Percentiles rank a stretch among this genome's conserved stretches.
Conservation (phyloP, 2,888 invertebrate species). For the Cephus sareptanus region DNA sequence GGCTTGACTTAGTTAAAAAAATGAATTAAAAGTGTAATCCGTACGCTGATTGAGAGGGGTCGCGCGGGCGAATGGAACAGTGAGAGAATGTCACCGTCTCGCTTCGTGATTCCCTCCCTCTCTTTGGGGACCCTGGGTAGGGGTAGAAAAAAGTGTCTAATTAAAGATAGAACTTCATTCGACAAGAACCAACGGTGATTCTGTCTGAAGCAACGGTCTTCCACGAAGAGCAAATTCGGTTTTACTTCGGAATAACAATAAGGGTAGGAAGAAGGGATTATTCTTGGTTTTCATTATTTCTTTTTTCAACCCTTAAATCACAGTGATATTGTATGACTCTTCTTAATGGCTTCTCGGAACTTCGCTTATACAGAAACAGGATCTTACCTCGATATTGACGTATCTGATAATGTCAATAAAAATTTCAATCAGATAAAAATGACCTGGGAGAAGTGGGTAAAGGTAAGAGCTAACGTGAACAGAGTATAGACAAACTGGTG, state of each 20-base stretch:
- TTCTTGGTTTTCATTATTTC: neutral
- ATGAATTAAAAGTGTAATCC: slow-evolving; percentile 62
- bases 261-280: neutral
- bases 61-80: slow-evolving; percentile 20
- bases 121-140: slow-evolving; percentile 39
- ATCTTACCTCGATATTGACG: neutral
- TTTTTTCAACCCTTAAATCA: neutral
- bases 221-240: neutral
- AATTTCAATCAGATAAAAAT: neutral
- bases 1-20: slow-evolving; percentile 52
- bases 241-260: neutral
- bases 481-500: neutral
- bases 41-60: slow-evolving; percentile 56
- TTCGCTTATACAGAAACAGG: neutral
- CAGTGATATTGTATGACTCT: neutral
- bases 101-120: slow-evolving; percentile 60
- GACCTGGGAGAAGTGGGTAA: neutral
- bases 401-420: neutral
- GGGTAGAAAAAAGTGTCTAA: slow-evolving; percentile 60
- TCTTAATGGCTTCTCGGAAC: neutral
- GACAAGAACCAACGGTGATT: slow-evolving; percentile 20
- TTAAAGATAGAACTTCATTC: slow-evolving; percentile 58
- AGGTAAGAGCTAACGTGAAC: neutral
- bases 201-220: neutral
- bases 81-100: slow-evolving; percentile 39